Percentiles rank a stretch among this genome's conserved stretches.
Evolutionary conservation across 2,888 invertebrate genomes (phyloP).

Genomic region (Stenodera caucasica): DNA sequence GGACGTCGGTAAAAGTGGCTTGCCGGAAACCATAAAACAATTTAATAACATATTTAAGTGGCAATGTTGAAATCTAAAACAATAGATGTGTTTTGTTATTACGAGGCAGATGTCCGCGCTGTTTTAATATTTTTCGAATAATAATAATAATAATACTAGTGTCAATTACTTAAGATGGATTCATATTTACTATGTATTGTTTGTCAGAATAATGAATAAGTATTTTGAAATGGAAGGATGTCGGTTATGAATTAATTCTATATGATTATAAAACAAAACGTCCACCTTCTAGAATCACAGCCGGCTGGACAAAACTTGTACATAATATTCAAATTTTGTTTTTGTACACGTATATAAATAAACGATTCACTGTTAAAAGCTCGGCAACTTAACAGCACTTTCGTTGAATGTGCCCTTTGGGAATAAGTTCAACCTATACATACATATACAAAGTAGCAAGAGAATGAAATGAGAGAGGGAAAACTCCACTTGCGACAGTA

Average conservation of each 20-base stretch:
- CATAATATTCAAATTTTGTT: too few relatives aligned
- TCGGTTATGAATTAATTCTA: conserved; percentile 42
- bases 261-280: conserved; percentile 41
- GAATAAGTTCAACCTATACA: conserved; percentile 26
- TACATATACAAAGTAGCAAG: too few relatives aligned
- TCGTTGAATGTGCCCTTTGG: conserved; percentile 31
- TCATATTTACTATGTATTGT: conserved; percentile 53
- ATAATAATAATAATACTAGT: conserved; percentile 36
- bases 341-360: conserved; percentile 13
- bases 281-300: too few relatives aligned
- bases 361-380: not conserved
- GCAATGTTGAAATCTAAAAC: conserved; percentile 53
- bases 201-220: conserved; percentile 44
- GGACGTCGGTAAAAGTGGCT: conserved; percentile 38
- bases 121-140: conserved; percentile 46
- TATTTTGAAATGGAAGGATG: conserved; percentile 46
- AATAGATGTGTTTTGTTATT: conserved; percentile 50
- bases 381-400: conserved; percentile 21
- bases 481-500: conserved; percentile 3
- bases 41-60: conserved; percentile 57
- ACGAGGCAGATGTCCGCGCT: conserved; percentile 50
- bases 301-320: too few relatives aligned
- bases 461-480: too few relatives aligned
- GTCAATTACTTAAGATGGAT: conserved; percentile 45
- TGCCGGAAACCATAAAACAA: conserved; percentile 55